A percentile compares a stretch with the other conserved stretches of the same genome.
Evolutionary conservation across 2,888 invertebrate genomes (phyloP).

Genomic region (Cephus rjabovi): DNA sequence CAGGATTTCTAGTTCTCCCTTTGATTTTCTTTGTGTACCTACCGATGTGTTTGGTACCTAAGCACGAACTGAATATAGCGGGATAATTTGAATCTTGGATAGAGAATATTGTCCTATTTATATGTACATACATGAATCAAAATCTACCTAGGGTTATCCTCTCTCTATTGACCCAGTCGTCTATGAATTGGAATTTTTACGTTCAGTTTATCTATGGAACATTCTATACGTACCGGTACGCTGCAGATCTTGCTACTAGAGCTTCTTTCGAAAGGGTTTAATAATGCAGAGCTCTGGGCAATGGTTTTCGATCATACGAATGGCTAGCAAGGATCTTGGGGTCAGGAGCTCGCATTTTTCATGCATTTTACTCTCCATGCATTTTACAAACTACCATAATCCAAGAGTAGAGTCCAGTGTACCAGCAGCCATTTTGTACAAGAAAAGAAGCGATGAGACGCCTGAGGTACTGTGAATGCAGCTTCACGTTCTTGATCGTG

Average conservation of each 20-base stretch:
- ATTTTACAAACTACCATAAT: not conserved
- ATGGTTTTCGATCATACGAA: constrained; percentile 29
- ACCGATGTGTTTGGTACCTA: not conserved
- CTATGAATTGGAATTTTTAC: not conserved
- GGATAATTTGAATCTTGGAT: not conserved
- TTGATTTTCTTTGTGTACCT: not conserved
- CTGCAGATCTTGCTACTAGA: not conserved
- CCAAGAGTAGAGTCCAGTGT: not conserved
- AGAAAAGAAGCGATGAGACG: not conserved
- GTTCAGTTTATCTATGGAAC: not conserved
- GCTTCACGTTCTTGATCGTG: not conserved
- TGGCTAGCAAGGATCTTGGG: constrained; percentile 2
- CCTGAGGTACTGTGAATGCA: not conserved
- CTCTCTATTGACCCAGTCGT: not conserved
- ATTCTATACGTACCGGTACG: not conserved
- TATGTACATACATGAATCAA: not conserved
- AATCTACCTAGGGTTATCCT: not conserved
- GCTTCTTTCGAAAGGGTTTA: constrained; percentile 28
- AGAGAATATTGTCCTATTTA: not conserved
- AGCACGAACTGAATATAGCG: not conserved
- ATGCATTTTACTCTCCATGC: not conserved
- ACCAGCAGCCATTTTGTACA: not conserved
- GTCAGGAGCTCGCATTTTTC: not conserved
- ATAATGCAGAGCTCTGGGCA: constrained; percentile 34
- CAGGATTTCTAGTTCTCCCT: not conserved